Evolutionary conservation across 2,113 vertebrate species (phyloP).

Genomic region (Platysternon megacephalum): DNA sequence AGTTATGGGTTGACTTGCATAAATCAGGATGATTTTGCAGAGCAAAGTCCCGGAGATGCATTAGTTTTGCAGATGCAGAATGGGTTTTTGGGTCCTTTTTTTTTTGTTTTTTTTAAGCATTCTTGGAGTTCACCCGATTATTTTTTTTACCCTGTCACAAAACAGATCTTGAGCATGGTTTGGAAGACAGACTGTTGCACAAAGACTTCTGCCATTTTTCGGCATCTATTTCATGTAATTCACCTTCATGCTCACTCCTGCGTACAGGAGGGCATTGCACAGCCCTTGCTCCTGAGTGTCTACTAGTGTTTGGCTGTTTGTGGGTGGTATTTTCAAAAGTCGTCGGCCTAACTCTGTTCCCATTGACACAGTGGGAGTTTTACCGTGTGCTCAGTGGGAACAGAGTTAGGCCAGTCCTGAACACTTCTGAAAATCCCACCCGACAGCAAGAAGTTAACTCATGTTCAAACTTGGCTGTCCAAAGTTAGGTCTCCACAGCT

Average conservation of each 20-base stretch:
- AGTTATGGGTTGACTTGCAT: neutral
- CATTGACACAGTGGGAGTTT: neutral
- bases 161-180: too few relatives aligned
- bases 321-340: neutral
- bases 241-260: rapidly evolving
- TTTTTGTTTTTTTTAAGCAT: neutral
- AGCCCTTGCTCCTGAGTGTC: neutral
- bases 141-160: too few relatives aligned
- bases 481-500: neutral
- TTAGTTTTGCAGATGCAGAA: neutral
- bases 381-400: neutral
- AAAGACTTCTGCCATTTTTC: too few relatives aligned
- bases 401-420: neutral
- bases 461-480: neutral
- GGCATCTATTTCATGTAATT: too few relatives aligned
- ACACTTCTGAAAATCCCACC: neutral
- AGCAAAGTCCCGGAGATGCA: neutral
- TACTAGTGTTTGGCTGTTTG: neutral
- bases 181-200: neutral
- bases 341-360: neutral
- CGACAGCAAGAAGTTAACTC: neutral
- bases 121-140: neutral
- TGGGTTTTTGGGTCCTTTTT: neutral
- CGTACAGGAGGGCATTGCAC: neutral
- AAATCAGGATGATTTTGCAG: neutral